phyloP scores from a whole-genome alignment of 2,113 vertebrate genomes.

The Prunella himalayana region DNA sequence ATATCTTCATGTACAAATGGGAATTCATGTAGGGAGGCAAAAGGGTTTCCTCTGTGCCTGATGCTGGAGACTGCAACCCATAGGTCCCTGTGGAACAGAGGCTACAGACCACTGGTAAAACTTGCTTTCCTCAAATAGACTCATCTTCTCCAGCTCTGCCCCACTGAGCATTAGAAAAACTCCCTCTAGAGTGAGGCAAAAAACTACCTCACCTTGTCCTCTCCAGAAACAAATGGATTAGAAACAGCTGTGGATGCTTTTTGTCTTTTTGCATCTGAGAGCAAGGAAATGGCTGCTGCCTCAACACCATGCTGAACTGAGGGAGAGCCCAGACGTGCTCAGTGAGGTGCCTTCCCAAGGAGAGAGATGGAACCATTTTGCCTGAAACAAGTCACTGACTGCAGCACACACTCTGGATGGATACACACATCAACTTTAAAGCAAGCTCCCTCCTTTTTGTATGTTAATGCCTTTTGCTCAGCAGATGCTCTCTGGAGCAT shows the following conservation, averaged over 20 bases:
- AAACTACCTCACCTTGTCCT: background rate
- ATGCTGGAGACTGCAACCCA: background rate
- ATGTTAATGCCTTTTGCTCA: background rate
- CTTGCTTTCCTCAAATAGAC: background rate
- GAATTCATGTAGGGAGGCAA: background rate
- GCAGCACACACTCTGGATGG: background rate
- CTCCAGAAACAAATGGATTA: background rate
- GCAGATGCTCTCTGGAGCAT: background rate
- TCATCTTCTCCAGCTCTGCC: background rate
- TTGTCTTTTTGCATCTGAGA: background rate
- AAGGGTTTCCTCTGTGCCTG: background rate
- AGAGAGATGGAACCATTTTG: background rate
- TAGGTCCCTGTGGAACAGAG: background rate
- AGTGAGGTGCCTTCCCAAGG: background rate
- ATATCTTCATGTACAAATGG: background rate
- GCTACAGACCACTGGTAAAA: background rate
- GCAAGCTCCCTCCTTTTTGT: background rate
- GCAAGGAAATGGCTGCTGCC: background rate
- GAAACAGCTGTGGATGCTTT: background rate
- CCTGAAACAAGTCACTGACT: background rate
- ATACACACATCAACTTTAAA: background rate
- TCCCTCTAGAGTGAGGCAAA: background rate
- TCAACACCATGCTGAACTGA: background rate
- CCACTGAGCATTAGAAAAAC: background rate
- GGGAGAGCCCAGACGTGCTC: background rate